Base-by-base conservation (phyloP, 2,113 vertebrate species). In the Delphinus delphis region DNA sequence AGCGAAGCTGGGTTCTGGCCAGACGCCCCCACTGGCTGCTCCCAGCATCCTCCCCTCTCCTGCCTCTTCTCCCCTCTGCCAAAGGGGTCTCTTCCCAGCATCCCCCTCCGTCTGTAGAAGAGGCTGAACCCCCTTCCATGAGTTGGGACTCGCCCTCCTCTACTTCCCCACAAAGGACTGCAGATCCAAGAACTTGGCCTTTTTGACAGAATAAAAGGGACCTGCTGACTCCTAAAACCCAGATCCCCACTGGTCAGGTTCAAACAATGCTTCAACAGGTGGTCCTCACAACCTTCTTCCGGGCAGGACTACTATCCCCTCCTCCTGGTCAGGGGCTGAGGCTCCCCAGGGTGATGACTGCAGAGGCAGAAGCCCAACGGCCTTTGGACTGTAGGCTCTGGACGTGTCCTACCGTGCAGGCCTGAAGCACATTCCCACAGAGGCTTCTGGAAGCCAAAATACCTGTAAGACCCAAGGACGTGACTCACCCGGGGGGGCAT, bases 251-350 rank as follows among this genome's bases (percentile, higher is more conserved):
- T 47, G 74, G 21, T 81, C 63, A 94, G 80, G 67, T 8, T 67
- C n/a, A 67, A 6, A 38, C 14, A 26, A 13, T 10, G 15, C 1
- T 0, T 31, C 18, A 9, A 67, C 15, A 70, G 76, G 5, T 0
- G 3, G 53, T 62, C 41, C 47, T 90, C 67, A 47, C 8, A 12
- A 8, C 73, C 38, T 77, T 41, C 15, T 33, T 47, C 68, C 25
- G 38, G 33, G 28, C 21, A 60, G 62, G 92, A 81, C 31, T 38
- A 21, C 12, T 12, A 15, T 26, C 18, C 25, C n/a, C 31, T 73
- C 31, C n/a, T 38, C 23, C 17, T 11, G 74, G 33, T 41, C 11
- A 71, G 76, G 58, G 7, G 36, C 12, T 26, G 44, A 76, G 55
- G 62, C 23, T 68, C 21, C 63, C 20, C 33, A 3, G 13, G 10